Evolutionary conservation across 2,113 vertebrate genomes (phyloP).

Genomic region (Anas platyrhynchos): DNA sequence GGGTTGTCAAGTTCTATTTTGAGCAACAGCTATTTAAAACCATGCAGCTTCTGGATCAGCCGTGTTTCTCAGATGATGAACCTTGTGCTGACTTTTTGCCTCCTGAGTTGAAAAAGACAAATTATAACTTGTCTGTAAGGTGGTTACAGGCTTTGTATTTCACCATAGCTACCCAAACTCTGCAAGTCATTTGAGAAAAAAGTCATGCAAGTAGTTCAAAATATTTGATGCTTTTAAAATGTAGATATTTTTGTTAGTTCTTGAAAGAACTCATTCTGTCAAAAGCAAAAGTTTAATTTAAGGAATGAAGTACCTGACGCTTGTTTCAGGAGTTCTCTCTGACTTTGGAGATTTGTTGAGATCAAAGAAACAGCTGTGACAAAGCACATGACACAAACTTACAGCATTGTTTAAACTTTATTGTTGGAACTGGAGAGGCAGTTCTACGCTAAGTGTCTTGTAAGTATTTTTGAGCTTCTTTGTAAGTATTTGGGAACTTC

Average conservation of each 20-base stretch:
- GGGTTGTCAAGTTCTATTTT: slow-evolving; percentile 61
- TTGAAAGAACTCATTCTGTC: neutral
- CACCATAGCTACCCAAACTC: neutral
- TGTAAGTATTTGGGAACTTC: neutral
- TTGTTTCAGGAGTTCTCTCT: neutral
- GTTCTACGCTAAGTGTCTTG: neutral
- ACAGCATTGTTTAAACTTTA: neutral
- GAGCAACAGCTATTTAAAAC: slow-evolving; percentile 59
- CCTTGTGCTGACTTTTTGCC: neutral
- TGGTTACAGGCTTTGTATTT: neutral
- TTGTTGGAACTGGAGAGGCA: neutral
- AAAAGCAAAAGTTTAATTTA: neutral
- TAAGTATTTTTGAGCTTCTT: neutral
- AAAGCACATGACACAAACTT: too few species aligned
- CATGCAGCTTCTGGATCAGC: neutral
- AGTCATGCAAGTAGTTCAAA: neutral
- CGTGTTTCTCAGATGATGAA: slow-evolving; percentile 2
- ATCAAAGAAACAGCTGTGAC: slow-evolving; percentile 36
- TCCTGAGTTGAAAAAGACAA: neutral
- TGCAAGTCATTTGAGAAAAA: neutral
- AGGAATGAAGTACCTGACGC: neutral
- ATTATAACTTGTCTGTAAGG: neutral
- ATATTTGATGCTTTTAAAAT: neutral
- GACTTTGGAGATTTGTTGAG: neutral
- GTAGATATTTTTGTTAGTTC: neutral